These are phyloP conservation scores for Alexandromys fortis DNA, from an alignment of 2,113 vertebrate genomes.

Conservation along the genomic window DNA sequence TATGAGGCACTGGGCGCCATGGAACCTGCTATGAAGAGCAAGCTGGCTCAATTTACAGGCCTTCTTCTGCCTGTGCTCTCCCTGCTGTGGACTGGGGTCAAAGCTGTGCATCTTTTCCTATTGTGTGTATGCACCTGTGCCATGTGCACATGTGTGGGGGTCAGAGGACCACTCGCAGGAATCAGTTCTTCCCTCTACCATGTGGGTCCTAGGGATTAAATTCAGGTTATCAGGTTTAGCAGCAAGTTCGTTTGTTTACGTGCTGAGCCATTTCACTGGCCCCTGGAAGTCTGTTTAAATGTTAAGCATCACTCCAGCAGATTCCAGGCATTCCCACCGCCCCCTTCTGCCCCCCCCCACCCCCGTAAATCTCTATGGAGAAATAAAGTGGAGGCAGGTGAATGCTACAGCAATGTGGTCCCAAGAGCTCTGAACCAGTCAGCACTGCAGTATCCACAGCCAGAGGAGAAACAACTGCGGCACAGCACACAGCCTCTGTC, in stretches of 20 bases:
- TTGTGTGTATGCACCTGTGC: neutral
- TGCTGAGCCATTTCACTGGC: neutral
- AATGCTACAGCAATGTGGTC: neutral
- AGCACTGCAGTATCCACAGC: neutral
- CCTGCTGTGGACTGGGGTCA: neutral
- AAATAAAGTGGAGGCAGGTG: neutral
- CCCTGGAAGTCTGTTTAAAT: neutral
- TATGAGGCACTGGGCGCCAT: neutral
- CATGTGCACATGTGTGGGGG: neutral
- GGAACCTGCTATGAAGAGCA: neutral
- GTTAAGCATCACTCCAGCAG: neutral
- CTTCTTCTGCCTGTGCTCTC: neutral
- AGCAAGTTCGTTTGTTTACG: neutral
- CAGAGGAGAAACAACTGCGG: neutral
- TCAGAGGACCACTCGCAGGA: neutral
- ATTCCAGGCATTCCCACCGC: neutral
- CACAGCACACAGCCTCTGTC: neutral
- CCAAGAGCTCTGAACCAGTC: neutral
- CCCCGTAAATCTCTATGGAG: neutral
- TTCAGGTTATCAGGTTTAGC: neutral
- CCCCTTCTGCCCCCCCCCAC: too few relatives aligned
- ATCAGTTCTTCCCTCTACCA: neutral
- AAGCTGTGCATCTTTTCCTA: neutral
- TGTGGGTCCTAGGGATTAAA: too few relatives aligned
- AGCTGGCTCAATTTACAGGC: neutral